Conservation (phyloP, 2,113 vertebrate genomes). For the Orycteropus afer region DNA sequence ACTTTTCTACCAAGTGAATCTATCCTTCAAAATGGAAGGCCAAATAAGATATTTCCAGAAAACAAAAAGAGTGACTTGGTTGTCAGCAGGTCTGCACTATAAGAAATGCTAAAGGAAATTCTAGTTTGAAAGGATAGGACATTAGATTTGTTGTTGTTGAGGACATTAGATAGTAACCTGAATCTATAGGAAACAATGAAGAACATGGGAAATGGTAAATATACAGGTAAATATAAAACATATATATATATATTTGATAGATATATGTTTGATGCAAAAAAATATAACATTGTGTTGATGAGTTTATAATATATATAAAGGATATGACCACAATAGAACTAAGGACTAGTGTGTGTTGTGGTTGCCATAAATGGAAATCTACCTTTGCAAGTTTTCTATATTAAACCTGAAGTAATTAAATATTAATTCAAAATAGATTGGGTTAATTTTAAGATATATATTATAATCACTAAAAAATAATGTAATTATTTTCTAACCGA, state of each 20-base stretch:
- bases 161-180: neutral
- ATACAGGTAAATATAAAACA: neutral
- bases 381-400: neutral
- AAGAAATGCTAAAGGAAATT: slow-evolving; percentile 21
- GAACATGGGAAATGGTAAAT: neutral
- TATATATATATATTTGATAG: neutral
- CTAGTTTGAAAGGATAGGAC: neutral
- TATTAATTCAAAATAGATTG: neutral
- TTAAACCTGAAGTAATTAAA: neutral
- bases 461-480: slow-evolving; percentile 15
- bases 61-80: neutral
- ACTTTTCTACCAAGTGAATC: neutral
- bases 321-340: neutral
- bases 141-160: too few relatives aligned
- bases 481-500: neutral
- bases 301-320: neutral
- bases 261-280: neutral
- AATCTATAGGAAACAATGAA: neutral
- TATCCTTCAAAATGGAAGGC: neutral
- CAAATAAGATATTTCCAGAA: neutral
- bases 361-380: neutral
- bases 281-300: neutral
- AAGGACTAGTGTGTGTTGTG: neutral
- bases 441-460: neutral
- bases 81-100: neutral